A percentile compares a stretch with the other conserved stretches of the same genome.
phyloP scores from a whole-genome alignment of 2,113 vertebrate genomes.

The Emydura subglobosa region DNA sequence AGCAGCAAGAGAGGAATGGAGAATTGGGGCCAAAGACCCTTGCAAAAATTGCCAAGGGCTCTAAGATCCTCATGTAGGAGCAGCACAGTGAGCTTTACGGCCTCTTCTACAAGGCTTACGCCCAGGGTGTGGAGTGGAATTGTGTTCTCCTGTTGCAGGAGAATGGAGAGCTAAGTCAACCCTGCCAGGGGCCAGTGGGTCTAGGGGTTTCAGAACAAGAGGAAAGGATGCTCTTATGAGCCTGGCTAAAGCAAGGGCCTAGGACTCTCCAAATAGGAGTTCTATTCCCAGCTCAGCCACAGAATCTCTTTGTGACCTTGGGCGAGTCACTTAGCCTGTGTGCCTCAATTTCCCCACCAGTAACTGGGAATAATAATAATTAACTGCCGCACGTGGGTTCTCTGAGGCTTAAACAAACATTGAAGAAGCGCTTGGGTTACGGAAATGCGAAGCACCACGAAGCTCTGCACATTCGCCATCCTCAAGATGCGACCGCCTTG shows the following conservation, averaged over 20 bases:
- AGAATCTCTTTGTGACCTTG: neutral
- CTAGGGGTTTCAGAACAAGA: neutral
- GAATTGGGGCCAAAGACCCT: neutral
- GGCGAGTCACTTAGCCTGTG: neutral
- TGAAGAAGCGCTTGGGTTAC: accelerated
- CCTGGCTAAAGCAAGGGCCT: neutral
- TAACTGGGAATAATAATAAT: no score
- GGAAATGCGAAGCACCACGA: accelerated
- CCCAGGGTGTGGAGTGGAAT: accelerated
- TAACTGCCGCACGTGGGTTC: neutral
- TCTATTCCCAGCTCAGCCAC: neutral
- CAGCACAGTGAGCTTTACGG: neutral
- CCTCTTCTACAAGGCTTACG: neutral
- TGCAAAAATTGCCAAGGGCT: neutral
- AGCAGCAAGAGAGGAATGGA: neutral
- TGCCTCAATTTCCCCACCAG: accelerated
- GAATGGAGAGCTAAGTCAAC: neutral
- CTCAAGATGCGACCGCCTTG: neutral
- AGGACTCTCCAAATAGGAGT: neutral
- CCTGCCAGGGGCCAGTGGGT: accelerated
- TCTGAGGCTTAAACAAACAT: accelerated
- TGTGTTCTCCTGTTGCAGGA: neutral
- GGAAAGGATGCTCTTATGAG: neutral
- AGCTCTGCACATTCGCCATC: accelerated
- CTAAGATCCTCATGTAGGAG: neutral